phyloP scores from a whole-genome alignment of 1,140 invertebrate species.

The Streblospio benedicti region DNA sequence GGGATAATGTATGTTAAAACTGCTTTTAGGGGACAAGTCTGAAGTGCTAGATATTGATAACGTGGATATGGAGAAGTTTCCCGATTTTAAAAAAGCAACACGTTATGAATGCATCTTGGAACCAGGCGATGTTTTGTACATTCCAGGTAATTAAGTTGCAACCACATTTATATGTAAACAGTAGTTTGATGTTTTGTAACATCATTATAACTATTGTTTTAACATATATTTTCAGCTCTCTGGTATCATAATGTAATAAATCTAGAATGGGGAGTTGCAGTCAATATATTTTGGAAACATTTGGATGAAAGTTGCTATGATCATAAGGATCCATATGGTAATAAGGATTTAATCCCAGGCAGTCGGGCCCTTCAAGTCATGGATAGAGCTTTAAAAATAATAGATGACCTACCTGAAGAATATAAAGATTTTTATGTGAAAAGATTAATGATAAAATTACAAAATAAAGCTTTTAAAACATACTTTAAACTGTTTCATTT shows the following conservation, averaged over 20 bases:
- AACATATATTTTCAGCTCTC: conserved; percentile 41
- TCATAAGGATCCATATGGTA: conserved; percentile 55
- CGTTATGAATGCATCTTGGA: conserved; percentile 34
- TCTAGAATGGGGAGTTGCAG: conserved; percentile 51
- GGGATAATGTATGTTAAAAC: background rate
- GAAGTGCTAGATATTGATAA: conserved; percentile 47
- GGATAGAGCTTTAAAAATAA: conserved; percentile 47
- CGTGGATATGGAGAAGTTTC: conserved; percentile 35
- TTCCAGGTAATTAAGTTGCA: conserved; percentile 35
- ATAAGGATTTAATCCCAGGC: conserved; percentile 51
- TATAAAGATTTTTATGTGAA: conserved; percentile 52
- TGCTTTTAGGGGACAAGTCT: conserved; percentile 53
- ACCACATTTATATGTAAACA: background rate
- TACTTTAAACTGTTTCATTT: too few relatives aligned
- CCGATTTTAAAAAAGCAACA: conserved; percentile 31
- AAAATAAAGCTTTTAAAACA: conserved; percentile 25
- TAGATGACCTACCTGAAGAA: conserved; percentile 49
- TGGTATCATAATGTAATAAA: conserved; percentile 57
- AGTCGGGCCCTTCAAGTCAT: conserved; percentile 48
- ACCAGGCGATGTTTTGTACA: conserved; percentile 44
- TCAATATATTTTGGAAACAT: conserved; percentile 58
- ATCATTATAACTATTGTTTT: background rate
- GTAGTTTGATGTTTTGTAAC: background rate
- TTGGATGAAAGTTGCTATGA: conserved; percentile 49
- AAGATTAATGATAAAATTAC: conserved; percentile 42